These are phyloP conservation scores for Austrofundulus limnaeus DNA, from an alignment of 2,113 vertebrate genomes.

Conservation along the genomic window DNA sequence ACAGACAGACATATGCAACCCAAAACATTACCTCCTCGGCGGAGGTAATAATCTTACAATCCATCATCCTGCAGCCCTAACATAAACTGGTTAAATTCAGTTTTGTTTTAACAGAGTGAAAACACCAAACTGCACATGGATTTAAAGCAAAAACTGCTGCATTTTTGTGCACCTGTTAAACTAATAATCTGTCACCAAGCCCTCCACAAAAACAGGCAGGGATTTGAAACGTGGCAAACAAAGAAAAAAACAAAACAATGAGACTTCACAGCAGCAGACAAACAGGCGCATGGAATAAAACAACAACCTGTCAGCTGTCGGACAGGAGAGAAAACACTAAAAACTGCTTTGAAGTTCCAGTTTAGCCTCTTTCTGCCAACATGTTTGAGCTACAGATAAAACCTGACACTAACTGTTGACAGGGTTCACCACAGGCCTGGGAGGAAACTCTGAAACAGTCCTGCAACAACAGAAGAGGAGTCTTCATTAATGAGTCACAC, in stretches of 20 bases:
- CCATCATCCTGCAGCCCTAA: too few species aligned
- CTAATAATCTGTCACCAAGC: too few species aligned
- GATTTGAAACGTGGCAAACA: not conserved
- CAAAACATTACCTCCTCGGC: too few species aligned
- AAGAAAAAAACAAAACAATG: slow-evolving; percentile 10
- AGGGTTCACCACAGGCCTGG: slow-evolving; percentile 4
- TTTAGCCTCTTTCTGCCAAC: slow-evolving; percentile 37
- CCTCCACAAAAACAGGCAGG: slow-evolving; percentile 1
- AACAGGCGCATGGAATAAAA: slow-evolving; percentile 1
- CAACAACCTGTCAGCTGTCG: slow-evolving; percentile 36
- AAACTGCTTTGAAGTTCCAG: slow-evolving; percentile 43
- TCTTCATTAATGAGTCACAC: slow-evolving; percentile 8
- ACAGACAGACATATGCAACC: too few species aligned
- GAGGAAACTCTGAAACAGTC: slow-evolving; percentile 7
- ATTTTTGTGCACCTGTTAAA: too few species aligned
- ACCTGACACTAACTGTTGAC: slow-evolving; percentile 14
- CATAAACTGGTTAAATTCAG: too few species aligned
- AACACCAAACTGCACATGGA: too few species aligned
- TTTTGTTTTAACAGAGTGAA: too few species aligned
- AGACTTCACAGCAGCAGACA: slow-evolving; percentile 19
- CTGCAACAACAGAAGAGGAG: not conserved
- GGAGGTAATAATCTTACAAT: too few species aligned
- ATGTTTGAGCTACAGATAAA: not conserved
- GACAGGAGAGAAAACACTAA: slow-evolving; percentile 11
- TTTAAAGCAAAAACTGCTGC: too few species aligned